These are phyloP conservation scores for Lamprotornis superbus DNA, from an alignment of 2,113 vertebrate species.

Conservation along the genomic window DNA sequence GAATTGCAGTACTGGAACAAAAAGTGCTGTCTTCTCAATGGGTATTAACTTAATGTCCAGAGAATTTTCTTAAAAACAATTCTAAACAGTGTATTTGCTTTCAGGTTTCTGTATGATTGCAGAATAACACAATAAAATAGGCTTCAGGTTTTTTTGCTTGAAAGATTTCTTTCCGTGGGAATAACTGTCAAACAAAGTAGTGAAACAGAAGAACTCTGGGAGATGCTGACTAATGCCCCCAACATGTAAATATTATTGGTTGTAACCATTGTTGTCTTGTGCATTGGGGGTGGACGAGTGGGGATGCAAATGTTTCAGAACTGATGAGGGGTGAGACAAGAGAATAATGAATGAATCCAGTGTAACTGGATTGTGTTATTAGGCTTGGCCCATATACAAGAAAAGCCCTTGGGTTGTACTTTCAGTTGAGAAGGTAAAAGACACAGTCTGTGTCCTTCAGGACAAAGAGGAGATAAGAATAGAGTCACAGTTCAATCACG, in stretches of 20 bases:
- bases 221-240: background rate
- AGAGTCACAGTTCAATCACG: background rate
- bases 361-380: background rate
- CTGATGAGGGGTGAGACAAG: background rate
- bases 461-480: background rate
- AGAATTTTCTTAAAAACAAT: background rate
- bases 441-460: background rate
- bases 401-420: background rate
- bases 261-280: background rate
- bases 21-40: background rate
- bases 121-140: background rate
- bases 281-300: background rate
- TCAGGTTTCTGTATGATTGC: background rate
- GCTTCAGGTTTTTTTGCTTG: accelerated
- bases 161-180: background rate
- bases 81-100: background rate
- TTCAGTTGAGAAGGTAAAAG: background rate
- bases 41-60: background rate
- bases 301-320: background rate
- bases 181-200: background rate
- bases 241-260: background rate
- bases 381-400: background rate
- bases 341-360: background rate
- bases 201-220: background rate
- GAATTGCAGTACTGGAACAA: background rate